Conservation (phyloP, 2,113 vertebrate species). For the Macquaria australasica region DNA sequence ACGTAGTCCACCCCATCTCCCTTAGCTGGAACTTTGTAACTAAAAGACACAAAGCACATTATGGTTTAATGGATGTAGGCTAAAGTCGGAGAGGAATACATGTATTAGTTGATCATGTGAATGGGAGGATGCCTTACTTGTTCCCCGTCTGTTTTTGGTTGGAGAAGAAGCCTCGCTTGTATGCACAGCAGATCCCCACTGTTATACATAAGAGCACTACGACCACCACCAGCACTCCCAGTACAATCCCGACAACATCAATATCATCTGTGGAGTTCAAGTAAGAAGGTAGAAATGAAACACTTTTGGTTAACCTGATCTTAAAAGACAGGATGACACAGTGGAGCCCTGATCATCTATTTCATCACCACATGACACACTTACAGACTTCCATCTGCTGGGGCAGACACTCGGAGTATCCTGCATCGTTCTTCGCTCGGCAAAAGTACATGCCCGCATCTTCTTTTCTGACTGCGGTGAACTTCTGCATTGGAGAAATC, state of each 20-base stretch:
- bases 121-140: slow-evolving; percentile 84
- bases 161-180: slow-evolving; percentile 94
- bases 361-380: slow-evolving; percentile 68
- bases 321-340: background rate
- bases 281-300: background rate
- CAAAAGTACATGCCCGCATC: slow-evolving; percentile 93
- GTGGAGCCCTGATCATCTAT: background rate
- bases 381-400: slow-evolving; percentile 98
- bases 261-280: slow-evolving; percentile 88
- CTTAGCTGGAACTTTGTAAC: slow-evolving; percentile 93
- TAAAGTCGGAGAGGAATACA: background rate
- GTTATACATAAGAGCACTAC: slow-evolving; percentile 91
- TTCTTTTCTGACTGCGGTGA: slow-evolving; percentile 90
- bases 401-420: slow-evolving; percentile 88
- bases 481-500: slow-evolving; percentile 83
- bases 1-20: slow-evolving; percentile 95
- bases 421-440: slow-evolving; percentile 92
- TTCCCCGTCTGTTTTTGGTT: slow-evolving; percentile 89
- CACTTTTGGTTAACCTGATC: background rate
- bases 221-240: slow-evolving; percentile 93
- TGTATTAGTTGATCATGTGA: background rate
- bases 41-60: slow-evolving; percentile 75
- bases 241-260: slow-evolving; percentile 90
- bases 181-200: slow-evolving; percentile 94
- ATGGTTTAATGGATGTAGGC: background rate